Conservation (phyloP, 2,113 vertebrate genomes). For the Chaetura pelagica region DNA sequence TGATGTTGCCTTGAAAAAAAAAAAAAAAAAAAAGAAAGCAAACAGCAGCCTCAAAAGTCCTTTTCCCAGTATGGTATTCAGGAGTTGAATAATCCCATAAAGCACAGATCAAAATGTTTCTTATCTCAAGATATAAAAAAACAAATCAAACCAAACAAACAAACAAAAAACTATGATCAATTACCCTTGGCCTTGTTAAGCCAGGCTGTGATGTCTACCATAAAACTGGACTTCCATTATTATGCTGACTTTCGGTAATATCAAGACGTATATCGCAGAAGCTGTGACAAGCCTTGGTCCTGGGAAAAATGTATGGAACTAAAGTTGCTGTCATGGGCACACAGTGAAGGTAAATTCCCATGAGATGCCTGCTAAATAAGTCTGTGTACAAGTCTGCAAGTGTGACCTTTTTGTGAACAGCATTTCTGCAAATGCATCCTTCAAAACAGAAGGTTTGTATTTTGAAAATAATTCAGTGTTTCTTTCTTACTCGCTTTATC, state of each 20-base stretch:
- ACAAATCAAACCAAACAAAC: too few relatives aligned
- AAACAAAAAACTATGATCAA: neutral
- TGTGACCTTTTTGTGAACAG: neutral
- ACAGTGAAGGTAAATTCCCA: neutral
- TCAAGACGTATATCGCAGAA: neutral
- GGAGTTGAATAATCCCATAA: neutral
- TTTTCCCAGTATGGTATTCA: neutral
- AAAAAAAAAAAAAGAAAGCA: neutral
- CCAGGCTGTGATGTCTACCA: neutral
- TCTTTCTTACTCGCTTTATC: neutral
- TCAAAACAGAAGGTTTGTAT: neutral
- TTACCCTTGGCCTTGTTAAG: slow-evolving; percentile 7
- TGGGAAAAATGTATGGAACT: neutral
- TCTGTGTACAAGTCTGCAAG: neutral
- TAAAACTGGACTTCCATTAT: neutral
- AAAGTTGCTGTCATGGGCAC: neutral
- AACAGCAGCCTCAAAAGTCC: neutral
- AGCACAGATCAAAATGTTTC: neutral
- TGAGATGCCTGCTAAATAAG: neutral
- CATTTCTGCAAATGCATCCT: neutral
- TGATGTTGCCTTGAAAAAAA: neutral
- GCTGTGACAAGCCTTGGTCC: neutral
- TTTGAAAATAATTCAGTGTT: neutral
- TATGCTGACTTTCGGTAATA: neutral
- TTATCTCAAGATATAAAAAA: neutral